A percentile compares a stretch with the other conserved stretches of the same genome.
Conservation (phyloP, 2,797 vertebrate genomes). For the Galaxias olidus region DNA sequence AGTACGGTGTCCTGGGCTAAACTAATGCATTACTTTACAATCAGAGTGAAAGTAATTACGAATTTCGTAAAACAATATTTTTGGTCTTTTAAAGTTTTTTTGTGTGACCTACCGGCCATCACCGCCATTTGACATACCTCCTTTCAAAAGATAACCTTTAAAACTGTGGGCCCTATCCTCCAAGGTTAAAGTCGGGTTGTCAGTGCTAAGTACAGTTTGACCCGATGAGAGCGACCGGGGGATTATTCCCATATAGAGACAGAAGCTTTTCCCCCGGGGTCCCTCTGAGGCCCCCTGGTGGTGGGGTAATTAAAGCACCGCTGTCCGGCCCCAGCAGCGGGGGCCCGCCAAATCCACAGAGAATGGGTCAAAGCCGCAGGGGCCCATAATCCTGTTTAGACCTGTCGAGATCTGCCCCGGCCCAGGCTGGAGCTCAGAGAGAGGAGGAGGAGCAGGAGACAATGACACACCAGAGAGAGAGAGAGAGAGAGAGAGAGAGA, state of each 20-base stretch:
- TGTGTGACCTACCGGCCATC: no score
- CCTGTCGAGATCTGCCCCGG: constrained; percentile 66
- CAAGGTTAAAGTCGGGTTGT: constrained; percentile 40
- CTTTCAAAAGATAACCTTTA: no score
- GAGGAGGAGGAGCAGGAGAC: constrained; percentile 47
- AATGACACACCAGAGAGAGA: constrained; percentile 61
- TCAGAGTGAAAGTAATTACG: background rate
- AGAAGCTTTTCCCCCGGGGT: constrained; percentile 49
- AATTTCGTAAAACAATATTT: no score
- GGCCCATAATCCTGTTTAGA: constrained; percentile 80
- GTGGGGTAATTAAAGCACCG: constrained; percentile 79
- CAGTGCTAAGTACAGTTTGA: constrained; percentile 40
- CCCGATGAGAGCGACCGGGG: constrained; percentile 45
- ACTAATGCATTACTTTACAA: background rate
- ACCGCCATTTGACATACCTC: constrained; percentile 6
- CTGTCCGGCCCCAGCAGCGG: constrained; percentile 50
- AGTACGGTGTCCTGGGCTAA: no score
- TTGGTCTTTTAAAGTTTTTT: no score
- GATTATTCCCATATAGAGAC: constrained; percentile 70
- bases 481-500: no score
- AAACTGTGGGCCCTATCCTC: background rate
- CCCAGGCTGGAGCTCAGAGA: constrained; percentile 65
- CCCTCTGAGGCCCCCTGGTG: constrained; percentile 74
- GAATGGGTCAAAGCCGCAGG: constrained; percentile 54
- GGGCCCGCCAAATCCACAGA: constrained; percentile 63